A percentile compares a stretch with the other conserved stretches of the same genome.
phyloP scores from a whole-genome alignment of 92 coral and sea anemone genomes.

The Plumapathes pennacea region DNA sequence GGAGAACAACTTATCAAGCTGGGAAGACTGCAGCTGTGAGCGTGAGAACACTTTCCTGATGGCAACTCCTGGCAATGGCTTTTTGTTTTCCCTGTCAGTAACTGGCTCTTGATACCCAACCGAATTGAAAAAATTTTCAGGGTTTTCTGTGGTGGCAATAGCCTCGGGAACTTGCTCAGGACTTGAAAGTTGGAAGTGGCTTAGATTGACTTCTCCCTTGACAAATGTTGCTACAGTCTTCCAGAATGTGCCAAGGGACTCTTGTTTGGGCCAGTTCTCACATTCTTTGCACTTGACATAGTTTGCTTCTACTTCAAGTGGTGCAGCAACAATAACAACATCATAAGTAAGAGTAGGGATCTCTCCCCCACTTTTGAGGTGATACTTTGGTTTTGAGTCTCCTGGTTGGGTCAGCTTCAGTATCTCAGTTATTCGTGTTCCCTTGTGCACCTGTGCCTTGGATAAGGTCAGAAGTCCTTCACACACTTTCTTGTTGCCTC shows the following conservation, averaged over 20 bases:
- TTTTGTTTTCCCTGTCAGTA: slow-evolving; percentile 30
- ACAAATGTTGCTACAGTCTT: slow-evolving; percentile 89
- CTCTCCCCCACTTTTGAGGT: slow-evolving; percentile 30
- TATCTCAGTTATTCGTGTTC: slow-evolving; percentile 60
- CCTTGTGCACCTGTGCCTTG: slow-evolving; percentile 62
- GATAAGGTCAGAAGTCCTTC: slow-evolving; percentile 70
- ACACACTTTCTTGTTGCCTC: slow-evolving; percentile 92
- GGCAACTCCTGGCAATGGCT: slow-evolving; percentile 19
- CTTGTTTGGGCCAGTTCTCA: slow-evolving; percentile 70
- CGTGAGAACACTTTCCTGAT: slow-evolving; percentile 86
- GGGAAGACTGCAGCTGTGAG: slow-evolving; percentile 48
- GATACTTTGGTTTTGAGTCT: slow-evolving; percentile 38
- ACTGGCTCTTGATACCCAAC: slow-evolving; percentile 74
- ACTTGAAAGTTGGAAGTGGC: slow-evolving; percentile 53
- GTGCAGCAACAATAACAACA: slow-evolving; percentile 89
- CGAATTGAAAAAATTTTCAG: slow-evolving; percentile 77
- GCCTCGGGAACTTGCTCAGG: slow-evolving; percentile 59
- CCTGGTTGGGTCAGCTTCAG: slow-evolving; percentile 21
- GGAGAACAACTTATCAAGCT: slow-evolving; percentile 53
- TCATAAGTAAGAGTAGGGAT: slow-evolving; percentile 52
- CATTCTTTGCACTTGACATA: slow-evolving; percentile 77
- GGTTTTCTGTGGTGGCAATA: slow-evolving; percentile 76
- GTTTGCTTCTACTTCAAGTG: slow-evolving; percentile 48
- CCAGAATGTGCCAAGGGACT: slow-evolving; percentile 68
- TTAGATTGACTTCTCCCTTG: slow-evolving; percentile 57